Percentiles rank a stretch among this genome's conserved stretches.
phyloP scores from a whole-genome alignment of 2,888 invertebrate species.

The Camptogramma bilineatum region DNA sequence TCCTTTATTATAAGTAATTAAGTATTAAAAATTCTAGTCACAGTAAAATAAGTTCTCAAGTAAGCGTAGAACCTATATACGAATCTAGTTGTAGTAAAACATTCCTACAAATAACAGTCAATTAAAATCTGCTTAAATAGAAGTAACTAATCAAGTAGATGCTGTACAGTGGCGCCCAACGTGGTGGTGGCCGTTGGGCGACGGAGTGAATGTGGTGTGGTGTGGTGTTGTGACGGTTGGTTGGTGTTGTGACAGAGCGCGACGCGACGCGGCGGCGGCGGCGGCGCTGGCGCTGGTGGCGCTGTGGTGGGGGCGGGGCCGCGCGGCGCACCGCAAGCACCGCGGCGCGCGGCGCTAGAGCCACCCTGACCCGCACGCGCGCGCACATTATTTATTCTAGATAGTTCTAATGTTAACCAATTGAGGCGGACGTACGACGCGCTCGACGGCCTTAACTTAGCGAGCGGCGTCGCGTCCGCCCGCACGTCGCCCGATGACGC shows the following conservation, averaged over 20 bases:
- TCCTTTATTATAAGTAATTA: conserved; percentile 17
- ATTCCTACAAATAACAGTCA: conserved; percentile 12
- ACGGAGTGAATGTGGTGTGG: conserved; percentile 7
- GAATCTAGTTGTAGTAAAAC: conserved; percentile 6
- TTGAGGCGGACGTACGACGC: conserved; percentile 70
- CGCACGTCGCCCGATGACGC: conserved; percentile 57
- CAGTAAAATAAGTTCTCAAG: conserved; percentile 12
- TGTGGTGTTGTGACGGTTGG: conserved; percentile 33
- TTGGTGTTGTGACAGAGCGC: conserved; percentile 59
- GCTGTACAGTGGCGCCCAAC: conserved; percentile 24
- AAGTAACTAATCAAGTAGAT: conserved; percentile 9
- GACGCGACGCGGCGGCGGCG: conserved; percentile 65
- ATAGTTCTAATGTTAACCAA: conserved; percentile 83
- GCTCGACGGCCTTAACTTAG: conserved; percentile 67
- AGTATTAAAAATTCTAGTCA: conserved; percentile 19
- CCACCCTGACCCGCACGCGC: conserved; percentile 74
- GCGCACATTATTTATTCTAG: conserved; percentile 77
- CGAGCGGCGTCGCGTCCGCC: conserved; percentile 64
- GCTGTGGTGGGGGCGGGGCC: conserved; percentile 70
- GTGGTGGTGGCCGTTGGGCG: conserved; percentile 6
- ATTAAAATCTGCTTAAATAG: conserved; percentile 21
- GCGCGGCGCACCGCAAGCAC: conserved; percentile 82
- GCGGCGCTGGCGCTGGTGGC: conserved; percentile 73
- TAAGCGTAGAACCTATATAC: background rate
- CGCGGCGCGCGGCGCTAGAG: conserved; percentile 85